Evolutionary conservation across 2,888 invertebrate species (phyloP).

Genomic region (Himalopsyche kuldschensis): DNA sequence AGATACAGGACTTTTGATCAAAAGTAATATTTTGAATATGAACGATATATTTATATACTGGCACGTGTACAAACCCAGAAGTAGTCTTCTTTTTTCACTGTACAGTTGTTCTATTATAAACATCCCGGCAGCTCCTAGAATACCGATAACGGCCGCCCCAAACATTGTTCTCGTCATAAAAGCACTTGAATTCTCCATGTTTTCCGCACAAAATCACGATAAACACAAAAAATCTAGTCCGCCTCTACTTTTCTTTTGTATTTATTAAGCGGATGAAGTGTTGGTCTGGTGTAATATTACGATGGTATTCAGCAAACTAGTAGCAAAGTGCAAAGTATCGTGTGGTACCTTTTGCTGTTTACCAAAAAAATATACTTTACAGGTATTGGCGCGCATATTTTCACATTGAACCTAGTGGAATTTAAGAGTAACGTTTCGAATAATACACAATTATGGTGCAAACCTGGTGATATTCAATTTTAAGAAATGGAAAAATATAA

Average conservation of each 20-base stretch:
- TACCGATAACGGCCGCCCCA: constrained; percentile 56
- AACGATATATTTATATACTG: not conserved
- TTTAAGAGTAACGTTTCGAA: not conserved
- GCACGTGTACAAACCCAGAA: constrained; percentile 50
- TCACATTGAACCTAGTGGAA: not conserved
- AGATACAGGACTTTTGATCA: not conserved
- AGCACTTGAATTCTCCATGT: not conserved
- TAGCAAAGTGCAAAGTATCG: not conserved
- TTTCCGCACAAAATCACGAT: not conserved
- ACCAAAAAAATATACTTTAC: not conserved
- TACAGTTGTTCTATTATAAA: constrained; percentile 57
- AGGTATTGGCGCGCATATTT: not conserved
- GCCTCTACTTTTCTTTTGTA: not conserved
- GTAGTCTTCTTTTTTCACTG: constrained; percentile 53
- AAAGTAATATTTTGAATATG: not conserved
- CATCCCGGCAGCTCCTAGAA: constrained; percentile 57
- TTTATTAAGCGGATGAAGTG: not conserved
- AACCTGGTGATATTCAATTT: not conserved
- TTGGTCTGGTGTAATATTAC: not conserved
- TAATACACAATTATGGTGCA: not conserved
- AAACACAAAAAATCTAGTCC: not conserved
- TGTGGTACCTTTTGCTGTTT: not conserved
- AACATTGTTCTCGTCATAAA: constrained; percentile 47
- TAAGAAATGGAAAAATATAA: not conserved
- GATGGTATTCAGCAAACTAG: not conserved